Conservation (phyloP, 2,113 vertebrate species). For the Vireo altiloquus region DNA sequence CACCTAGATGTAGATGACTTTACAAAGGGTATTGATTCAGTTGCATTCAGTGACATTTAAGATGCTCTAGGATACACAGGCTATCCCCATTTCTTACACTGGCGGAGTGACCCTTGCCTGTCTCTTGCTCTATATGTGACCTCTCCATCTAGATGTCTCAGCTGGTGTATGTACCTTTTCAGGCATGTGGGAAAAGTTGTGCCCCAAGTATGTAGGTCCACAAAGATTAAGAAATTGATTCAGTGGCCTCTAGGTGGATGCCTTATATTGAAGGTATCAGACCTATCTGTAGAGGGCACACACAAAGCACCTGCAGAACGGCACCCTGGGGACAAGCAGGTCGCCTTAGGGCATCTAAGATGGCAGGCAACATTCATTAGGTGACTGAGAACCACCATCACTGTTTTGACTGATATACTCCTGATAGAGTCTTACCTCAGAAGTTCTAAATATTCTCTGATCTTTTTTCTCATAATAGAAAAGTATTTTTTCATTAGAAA, state of each 20-base stretch:
- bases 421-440: slow-evolving; percentile 15
- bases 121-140: neutral
- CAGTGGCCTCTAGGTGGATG: neutral
- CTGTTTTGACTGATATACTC: neutral
- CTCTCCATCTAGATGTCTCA: neutral
- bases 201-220: neutral
- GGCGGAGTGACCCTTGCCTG: neutral
- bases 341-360: neutral
- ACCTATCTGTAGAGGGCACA: neutral
- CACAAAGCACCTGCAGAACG: neutral
- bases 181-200: neutral
- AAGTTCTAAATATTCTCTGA: neutral
- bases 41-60: neutral
- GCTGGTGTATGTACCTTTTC: neutral
- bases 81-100: neutral
- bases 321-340: neutral
- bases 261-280: neutral
- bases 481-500: slow-evolving; percentile 21
- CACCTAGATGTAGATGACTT: neutral
- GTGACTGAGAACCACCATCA: neutral
- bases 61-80: neutral
- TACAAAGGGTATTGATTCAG: neutral
- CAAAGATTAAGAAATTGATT: neutral
- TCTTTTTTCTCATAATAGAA: neutral
- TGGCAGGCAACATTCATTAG: neutral